A percentile compares a stretch with the other conserved stretches of the same genome.
These are phyloP conservation scores for Tholera decimalis DNA, from an alignment of 2,888 invertebrate genomes.

Conservation along the genomic window DNA sequence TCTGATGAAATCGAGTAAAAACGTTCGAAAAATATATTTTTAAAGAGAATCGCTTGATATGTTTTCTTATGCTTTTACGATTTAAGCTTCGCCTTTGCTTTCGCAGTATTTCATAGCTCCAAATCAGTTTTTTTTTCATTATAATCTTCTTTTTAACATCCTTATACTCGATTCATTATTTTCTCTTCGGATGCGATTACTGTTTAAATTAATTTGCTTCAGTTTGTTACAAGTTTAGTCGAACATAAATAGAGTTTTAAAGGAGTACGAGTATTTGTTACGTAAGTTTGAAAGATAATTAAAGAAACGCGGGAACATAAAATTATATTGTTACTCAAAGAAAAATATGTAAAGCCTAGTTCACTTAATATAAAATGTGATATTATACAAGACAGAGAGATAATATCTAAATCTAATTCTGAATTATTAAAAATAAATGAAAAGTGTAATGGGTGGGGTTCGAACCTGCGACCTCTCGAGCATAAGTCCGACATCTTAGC, in stretches of 20 bases:
- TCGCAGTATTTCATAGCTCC: background rate
- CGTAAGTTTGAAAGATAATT: slow-evolving; percentile 17
- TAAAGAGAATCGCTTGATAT: too few species aligned
- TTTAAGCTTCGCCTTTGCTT: background rate
- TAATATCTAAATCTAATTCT: background rate
- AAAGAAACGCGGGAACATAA: slow-evolving; percentile 32
- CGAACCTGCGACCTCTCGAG: too few species aligned
- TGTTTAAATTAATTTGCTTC: background rate
- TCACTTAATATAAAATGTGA: background rate
- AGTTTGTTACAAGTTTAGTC: slow-evolving; percentile 5
- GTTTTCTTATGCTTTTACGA: too few species aligned
- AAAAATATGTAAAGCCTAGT: background rate
- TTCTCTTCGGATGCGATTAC: too few species aligned
- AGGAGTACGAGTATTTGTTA: slow-evolving; percentile 7
- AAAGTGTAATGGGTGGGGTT: too few species aligned
- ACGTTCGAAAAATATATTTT: too few species aligned
- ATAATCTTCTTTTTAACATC: too few species aligned
- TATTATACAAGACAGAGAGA: too few species aligned
- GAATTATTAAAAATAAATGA: too few species aligned
- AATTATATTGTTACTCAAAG: background rate
- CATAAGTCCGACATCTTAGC: too few species aligned
- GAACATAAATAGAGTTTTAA: background rate
- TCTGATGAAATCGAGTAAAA: background rate
- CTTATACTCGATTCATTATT: too few species aligned
- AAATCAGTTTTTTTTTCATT: background rate